Conservation (phyloP, 1,140 invertebrate genomes). For the Lepidurus arcticus region DNA sequence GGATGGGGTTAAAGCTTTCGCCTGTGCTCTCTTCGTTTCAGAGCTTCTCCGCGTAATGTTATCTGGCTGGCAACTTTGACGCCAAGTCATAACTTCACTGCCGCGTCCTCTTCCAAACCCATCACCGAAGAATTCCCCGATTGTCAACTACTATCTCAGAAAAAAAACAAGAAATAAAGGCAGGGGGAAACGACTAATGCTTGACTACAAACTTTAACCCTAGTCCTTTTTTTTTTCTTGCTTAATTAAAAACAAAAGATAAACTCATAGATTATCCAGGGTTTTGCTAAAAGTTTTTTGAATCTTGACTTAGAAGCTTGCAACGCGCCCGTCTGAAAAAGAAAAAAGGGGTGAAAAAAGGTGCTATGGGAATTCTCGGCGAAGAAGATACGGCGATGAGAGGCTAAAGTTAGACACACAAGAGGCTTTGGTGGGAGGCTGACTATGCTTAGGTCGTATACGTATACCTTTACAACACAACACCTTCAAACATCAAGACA, state of each 20-base stretch:
- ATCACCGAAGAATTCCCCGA: neutral
- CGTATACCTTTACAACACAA: neutral
- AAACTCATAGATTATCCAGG: too few relatives aligned
- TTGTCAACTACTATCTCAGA: neutral
- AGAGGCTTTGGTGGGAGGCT: conserved; percentile 14
- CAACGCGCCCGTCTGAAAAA: too few relatives aligned
- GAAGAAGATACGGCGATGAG: neutral
- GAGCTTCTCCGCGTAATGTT: conserved; percentile 5
- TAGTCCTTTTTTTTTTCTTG: too few relatives aligned
- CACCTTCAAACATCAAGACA: neutral
- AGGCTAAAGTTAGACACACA: conserved; percentile 18
- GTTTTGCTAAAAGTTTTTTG: too few relatives aligned
- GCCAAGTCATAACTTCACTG: conserved; percentile 8
- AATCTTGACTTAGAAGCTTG: too few relatives aligned
- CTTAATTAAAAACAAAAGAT: too few relatives aligned
- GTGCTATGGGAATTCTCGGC: neutral
- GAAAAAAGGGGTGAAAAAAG: neutral
- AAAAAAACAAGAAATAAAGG: neutral
- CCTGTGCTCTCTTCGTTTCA: neutral
- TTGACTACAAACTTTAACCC: too few relatives aligned
- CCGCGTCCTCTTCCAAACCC: neutral
- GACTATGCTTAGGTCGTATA: neutral
- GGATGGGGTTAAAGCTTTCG: neutral
- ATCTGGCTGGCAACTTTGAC: neutral
- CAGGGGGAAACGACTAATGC: too few relatives aligned